Percentiles rank a stretch among this genome's conserved stretches.
phyloP scores from a whole-genome alignment of 2,797 vertebrate species.

The Varecia variegata region DNA sequence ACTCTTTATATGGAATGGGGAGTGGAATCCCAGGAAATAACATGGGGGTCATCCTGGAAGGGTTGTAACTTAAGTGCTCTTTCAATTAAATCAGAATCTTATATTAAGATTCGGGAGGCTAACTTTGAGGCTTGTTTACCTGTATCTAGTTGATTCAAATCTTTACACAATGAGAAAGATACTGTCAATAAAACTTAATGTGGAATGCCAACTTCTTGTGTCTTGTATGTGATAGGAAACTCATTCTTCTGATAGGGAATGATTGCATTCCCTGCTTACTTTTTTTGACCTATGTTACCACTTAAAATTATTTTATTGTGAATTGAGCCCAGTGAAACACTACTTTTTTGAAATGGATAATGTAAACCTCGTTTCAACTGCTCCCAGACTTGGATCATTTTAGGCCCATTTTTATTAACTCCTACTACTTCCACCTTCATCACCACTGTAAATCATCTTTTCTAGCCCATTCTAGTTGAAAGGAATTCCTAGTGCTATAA shows the following conservation, averaged over 20 bases:
- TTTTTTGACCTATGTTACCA: background rate
- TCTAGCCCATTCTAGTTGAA: background rate
- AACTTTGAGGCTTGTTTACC: background rate
- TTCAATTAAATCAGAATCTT: background rate
- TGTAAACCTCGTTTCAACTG: background rate
- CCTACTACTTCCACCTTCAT: background rate
- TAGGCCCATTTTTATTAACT: background rate
- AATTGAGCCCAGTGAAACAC: background rate
- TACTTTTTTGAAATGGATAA: background rate
- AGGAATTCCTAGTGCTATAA: background rate
- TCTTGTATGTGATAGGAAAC: background rate
- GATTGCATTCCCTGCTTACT: background rate
- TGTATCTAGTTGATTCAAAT: background rate
- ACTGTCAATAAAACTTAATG: background rate
- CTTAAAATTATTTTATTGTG: background rate
- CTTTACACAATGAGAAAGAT: background rate
- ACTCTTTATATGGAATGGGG: background rate
- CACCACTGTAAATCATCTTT: background rate
- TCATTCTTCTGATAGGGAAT: background rate
- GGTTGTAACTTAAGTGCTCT: background rate
- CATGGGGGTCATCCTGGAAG: background rate
- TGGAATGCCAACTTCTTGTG: background rate
- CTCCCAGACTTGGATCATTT: background rate
- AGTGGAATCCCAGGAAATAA: background rate
- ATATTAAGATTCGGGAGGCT: background rate